Conservation (phyloP, 1,140 invertebrate species). For the Drosophila watanabei region DNA sequence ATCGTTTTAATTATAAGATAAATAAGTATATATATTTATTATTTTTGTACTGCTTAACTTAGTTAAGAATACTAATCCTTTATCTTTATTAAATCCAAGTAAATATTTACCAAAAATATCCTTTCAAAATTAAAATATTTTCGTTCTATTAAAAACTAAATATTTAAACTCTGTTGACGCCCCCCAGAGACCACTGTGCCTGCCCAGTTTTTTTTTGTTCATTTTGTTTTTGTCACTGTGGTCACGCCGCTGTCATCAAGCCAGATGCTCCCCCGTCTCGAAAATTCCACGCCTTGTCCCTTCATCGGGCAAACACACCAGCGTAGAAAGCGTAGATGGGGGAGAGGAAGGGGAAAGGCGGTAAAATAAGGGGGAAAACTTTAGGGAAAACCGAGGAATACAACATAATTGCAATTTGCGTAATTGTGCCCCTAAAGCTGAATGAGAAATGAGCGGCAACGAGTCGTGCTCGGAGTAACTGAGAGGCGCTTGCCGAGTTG, state of each 20-base stretch:
- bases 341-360: not conserved
- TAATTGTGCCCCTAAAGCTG: conserved; percentile 74
- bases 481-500: conserved; percentile 41
- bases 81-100: not conserved
- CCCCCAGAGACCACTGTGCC: conserved; percentile 22
- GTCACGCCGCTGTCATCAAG: conserved; percentile 66
- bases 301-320: conserved; percentile 28
- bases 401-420: conserved; percentile 76
- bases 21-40: too few species aligned
- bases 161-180: not conserved
- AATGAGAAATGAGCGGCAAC: conserved; percentile 70
- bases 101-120: not conserved
- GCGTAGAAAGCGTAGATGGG: not conserved
- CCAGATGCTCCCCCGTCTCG: conserved; percentile 13
- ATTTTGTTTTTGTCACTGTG: conserved; percentile 54
- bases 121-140: not conserved
- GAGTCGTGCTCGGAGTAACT: conserved; percentile 55
- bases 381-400: conserved; percentile 62
- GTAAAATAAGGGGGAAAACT: conserved; percentile 44
- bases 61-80: too few species aligned
- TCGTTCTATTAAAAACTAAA: not conserved
- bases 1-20: not conserved
- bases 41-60: too few species aligned
- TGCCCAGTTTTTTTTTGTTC: conserved; percentile 29
- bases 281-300: conserved; percentile 17